phyloP scores from a whole-genome alignment of 2,888 invertebrate genomes.

The Axea sp. region DNA sequence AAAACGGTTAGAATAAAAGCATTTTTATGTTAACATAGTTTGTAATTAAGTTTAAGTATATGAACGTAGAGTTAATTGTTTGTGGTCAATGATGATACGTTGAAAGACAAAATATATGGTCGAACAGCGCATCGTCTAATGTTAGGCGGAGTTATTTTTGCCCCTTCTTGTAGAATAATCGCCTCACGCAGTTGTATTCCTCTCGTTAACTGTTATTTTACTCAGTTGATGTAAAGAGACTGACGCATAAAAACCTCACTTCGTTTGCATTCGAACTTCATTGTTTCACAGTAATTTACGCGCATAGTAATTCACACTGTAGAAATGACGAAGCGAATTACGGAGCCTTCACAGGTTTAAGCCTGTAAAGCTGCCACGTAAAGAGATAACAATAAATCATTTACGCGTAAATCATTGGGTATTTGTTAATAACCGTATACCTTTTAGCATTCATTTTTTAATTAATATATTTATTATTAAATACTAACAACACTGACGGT shows the following conservation, averaged over 20 bases:
- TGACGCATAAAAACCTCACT: constrained; percentile 68
- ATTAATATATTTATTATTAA: no score
- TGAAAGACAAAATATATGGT: constrained; percentile 8
- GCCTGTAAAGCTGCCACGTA: constrained; percentile 64
- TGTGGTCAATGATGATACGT: constrained; percentile 50
- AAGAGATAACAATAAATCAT: constrained; percentile 68
- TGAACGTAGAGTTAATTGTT: constrained; percentile 59
- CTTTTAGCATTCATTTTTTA: no score
- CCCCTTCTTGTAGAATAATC: constrained; percentile 34
- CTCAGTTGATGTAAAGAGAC: constrained; percentile 72
- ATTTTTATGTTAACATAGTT: constrained; percentile 67
- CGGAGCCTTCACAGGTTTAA: constrained; percentile 22
- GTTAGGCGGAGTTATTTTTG: constrained; percentile 39
- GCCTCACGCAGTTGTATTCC: constrained; percentile 56
- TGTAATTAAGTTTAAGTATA: constrained; percentile 66
- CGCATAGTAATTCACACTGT: constrained; percentile 62
- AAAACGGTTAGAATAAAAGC: constrained; percentile 54
- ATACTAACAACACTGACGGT: no score
- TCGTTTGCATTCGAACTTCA: constrained; percentile 63
- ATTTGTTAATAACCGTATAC: no score
- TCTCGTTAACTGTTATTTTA: constrained; percentile 70
- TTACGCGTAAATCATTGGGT: constrained; percentile 67
- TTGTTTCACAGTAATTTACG: constrained; percentile 63
- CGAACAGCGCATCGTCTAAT: constrained; percentile 38
- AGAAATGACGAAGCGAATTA: constrained; percentile 50